These are phyloP conservation scores for Portevinia maculata DNA, from an alignment of 2,888 invertebrate species.

Conservation along the genomic window DNA sequence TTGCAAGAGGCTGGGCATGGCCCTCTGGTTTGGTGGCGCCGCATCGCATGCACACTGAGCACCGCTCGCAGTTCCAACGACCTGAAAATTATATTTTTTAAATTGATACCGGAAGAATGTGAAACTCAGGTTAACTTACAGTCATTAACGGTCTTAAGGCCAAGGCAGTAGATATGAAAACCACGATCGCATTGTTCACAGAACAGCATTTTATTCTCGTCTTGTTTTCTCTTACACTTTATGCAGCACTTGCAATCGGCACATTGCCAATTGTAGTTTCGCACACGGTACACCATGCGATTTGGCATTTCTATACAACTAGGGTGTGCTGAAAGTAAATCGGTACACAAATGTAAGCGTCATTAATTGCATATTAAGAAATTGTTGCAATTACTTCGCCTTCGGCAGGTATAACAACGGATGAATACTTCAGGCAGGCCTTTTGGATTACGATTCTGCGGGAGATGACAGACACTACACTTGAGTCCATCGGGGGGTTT, in stretches of 20 bases:
- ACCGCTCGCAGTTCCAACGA: constrained; percentile 94
- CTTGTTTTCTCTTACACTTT: constrained; percentile 90
- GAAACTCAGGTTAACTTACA: constrained; percentile 83
- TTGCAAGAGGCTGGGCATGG: constrained; percentile 76
- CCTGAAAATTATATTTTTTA: constrained; percentile 80
- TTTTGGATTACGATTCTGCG: constrained; percentile 85
- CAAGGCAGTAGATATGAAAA: constrained; percentile 96
- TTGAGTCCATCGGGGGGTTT: constrained; percentile 79
- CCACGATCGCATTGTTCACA: constrained; percentile 97
- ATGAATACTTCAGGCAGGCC: constrained; percentile 86
- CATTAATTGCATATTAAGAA: neutral
- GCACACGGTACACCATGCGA: constrained; percentile 92
- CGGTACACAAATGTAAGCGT: neutral
- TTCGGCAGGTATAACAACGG: constrained; percentile 85
- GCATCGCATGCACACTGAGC: constrained; percentile 88
- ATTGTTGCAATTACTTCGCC: constrained; percentile 83
- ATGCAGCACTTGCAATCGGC: constrained; percentile 96
- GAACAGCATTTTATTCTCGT: constrained; percentile 96
- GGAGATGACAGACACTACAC: constrained; percentile 86
- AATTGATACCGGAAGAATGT: neutral
- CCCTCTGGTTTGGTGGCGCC: constrained; percentile 85
- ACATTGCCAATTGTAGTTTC: constrained; percentile 96
- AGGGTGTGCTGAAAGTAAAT: constrained; percentile 88
- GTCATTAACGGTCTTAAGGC: constrained; percentile 89
- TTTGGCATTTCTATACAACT: constrained; percentile 92